Evolutionary conservation across 2,113 vertebrate species (phyloP).

Genomic region (Glaucomys volans): DNA sequence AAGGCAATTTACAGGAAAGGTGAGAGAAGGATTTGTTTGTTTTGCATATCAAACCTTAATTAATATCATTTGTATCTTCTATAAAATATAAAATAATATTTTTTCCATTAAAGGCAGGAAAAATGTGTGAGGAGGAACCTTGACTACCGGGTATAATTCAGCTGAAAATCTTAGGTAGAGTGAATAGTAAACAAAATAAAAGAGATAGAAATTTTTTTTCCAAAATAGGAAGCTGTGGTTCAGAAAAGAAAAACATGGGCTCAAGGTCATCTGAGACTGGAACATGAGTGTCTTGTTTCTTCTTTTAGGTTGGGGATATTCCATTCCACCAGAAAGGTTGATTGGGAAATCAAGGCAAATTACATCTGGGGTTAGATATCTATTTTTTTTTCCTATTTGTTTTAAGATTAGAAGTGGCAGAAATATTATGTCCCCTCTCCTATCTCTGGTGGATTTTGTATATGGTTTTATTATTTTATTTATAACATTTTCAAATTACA

Average conservation of each 20-base stretch:
- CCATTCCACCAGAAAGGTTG: neutral
- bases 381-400: neutral
- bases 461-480: conserved; percentile 12
- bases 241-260: neutral
- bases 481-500: conserved; percentile 36
- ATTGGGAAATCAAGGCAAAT: neutral
- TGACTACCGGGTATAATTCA: neutral
- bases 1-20: neutral
- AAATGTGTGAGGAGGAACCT: neutral
- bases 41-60: neutral
- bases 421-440: neutral
- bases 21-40: neutral
- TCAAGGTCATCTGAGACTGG: neutral
- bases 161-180: neutral
- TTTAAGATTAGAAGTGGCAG: conserved; percentile 3
- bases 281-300: accelerated
- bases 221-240: neutral
- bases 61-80: neutral
- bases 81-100: neutral
- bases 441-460: neutral
- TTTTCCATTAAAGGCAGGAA: neutral
- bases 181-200: neutral
- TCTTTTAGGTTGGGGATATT: too few species aligned
- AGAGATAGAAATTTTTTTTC: neutral
- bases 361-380: neutral